Evolutionary conservation across 2,888 invertebrate species (phyloP).

Genomic region (Sinhomidia bicolor): DNA sequence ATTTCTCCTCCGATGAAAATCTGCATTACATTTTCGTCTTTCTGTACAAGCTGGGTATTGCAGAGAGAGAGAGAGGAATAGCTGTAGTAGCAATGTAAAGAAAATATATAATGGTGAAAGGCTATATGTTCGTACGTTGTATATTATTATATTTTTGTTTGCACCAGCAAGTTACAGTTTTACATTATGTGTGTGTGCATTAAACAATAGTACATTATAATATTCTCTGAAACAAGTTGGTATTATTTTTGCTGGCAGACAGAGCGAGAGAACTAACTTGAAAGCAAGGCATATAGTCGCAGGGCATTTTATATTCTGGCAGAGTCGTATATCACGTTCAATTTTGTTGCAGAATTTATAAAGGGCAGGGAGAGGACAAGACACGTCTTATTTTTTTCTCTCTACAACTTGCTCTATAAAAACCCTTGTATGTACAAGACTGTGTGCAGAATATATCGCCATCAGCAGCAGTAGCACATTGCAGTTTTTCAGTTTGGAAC

Average conservation of each 20-base stretch:
- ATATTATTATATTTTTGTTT: not conserved
- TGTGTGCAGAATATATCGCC: not conserved
- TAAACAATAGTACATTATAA: slow-evolving; percentile 1
- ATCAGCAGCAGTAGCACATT: not conserved
- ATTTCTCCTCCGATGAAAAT: slow-evolving; percentile 51
- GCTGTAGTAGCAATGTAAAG: not conserved
- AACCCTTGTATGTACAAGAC: not conserved
- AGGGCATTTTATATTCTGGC: slow-evolving; percentile 22
- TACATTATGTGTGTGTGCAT: not conserved
- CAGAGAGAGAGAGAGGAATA: not conserved
- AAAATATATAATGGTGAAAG: slow-evolving; percentile 23
- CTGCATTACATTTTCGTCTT: slow-evolving; percentile 55
- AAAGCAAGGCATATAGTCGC: not conserved
- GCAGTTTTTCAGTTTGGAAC: slow-evolving; percentile 20
- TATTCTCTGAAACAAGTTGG: not conserved
- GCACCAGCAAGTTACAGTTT: not conserved
- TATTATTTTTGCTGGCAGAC: not conserved
- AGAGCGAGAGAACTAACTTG: not conserved
- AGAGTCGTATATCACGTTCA: slow-evolving; percentile 25
- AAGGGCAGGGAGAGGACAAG: slow-evolving; percentile 71
- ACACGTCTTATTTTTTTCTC: slow-evolving; percentile 31
- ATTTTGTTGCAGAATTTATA: slow-evolving; percentile 61
- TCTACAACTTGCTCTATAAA: not conserved
- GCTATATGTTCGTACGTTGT: not conserved
- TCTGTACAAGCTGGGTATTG: not conserved